Evolutionary conservation across 2,797 vertebrate genomes (phyloP).

Genomic region (Myiotriccus ornatus): DNA sequence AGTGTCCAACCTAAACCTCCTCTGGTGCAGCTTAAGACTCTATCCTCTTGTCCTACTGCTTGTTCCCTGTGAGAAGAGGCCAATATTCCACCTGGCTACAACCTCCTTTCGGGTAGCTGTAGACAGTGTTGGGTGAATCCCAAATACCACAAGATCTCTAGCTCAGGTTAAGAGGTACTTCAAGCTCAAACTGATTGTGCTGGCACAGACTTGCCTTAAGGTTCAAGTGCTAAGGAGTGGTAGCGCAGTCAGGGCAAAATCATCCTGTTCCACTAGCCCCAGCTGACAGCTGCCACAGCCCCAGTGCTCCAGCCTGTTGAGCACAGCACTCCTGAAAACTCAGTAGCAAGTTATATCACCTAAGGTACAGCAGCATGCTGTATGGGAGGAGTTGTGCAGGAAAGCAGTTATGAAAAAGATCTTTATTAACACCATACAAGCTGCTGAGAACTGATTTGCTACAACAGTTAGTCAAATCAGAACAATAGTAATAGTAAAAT

Average conservation of each 20-base stretch:
- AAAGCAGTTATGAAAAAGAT: not conserved
- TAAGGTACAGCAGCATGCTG: not conserved
- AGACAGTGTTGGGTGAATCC: not conserved
- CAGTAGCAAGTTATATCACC: not conserved
- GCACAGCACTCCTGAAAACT: not conserved
- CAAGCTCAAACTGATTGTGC: not conserved
- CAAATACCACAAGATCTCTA: not conserved
- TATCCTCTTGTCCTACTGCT: not conserved
- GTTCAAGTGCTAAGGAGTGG: not conserved
- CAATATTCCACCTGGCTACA: not conserved
- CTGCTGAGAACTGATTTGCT: not conserved
- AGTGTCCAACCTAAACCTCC: not conserved
- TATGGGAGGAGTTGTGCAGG: not conserved
- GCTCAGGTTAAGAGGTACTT: not conserved
- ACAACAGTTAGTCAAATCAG: not conserved
- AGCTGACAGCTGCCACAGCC: not conserved
- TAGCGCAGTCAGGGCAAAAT: not conserved
- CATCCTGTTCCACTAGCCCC: not conserved
- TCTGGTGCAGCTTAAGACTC: not conserved
- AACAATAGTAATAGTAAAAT: not conserved
- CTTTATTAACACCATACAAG: not conserved
- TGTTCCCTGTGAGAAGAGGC: not conserved
- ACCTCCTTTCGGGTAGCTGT: not conserved
- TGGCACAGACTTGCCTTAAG: not conserved
- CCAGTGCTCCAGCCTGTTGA: not conserved